Evolutionary conservation across 2,113 vertebrate species (phyloP).

Genomic region (Hippocampus mohnikei): DNA sequence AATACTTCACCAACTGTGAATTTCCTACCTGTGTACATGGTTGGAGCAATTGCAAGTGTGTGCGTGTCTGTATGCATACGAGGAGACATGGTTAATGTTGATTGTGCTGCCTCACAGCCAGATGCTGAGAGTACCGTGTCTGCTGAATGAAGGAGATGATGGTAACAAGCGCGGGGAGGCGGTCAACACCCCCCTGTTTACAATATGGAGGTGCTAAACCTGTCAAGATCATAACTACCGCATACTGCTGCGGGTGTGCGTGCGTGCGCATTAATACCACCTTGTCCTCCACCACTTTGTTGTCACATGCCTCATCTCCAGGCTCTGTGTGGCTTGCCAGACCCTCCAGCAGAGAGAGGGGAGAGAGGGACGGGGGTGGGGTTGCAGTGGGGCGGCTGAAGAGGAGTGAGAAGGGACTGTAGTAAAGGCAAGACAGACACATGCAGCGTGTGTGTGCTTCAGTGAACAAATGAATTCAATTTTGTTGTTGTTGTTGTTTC

Average conservation of each 20-base stretch:
- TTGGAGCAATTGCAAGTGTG: slow-evolving; percentile 10
- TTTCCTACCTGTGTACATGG: slow-evolving; percentile 34
- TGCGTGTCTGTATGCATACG: slow-evolving; percentile 28
- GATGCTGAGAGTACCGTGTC: slow-evolving; percentile 72
- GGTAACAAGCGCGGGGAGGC: slow-evolving; percentile 77
- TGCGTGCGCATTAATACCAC: slow-evolving; percentile 45
- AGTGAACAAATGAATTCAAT: too few relatives aligned
- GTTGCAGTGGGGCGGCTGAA: too few relatives aligned
- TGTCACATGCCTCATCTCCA: slow-evolving; percentile 60
- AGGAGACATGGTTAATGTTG: slow-evolving; percentile 78
- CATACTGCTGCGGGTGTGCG: slow-evolving; percentile 29
- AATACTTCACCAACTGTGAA: slow-evolving; percentile 17
- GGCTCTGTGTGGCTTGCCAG: slow-evolving; percentile 42
- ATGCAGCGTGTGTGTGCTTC: neutral
- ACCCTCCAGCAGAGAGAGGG: slow-evolving; percentile 47
- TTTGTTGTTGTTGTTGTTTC: too few relatives aligned
- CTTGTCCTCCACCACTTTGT: slow-evolving; percentile 60
- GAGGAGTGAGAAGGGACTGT: slow-evolving; percentile 21
- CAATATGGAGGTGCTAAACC: slow-evolving; percentile 78
- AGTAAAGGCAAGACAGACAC: slow-evolving; percentile 17
- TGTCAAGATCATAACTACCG: slow-evolving; percentile 71
- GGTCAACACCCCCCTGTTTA: slow-evolving; percentile 75
- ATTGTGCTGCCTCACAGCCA: slow-evolving; percentile 71
- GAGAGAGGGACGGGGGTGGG: too few relatives aligned
- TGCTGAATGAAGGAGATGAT: slow-evolving; percentile 79